Evolutionary conservation across 2,113 vertebrate genomes (phyloP).

Genomic region (Atlantisia rogersi): DNA sequence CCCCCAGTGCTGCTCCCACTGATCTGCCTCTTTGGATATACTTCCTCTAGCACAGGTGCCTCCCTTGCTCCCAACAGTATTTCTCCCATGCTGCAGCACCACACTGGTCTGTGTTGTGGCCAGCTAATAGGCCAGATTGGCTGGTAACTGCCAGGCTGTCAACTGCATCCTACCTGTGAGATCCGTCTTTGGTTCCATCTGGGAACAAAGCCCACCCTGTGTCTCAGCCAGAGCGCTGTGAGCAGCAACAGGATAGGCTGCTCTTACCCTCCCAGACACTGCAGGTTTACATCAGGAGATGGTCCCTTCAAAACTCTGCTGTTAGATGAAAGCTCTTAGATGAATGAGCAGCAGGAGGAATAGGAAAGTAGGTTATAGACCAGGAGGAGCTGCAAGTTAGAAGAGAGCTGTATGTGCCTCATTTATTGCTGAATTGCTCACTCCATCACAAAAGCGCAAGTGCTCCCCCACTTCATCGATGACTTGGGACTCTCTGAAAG

Average conservation of each 20-base stretch:
- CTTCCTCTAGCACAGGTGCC: neutral
- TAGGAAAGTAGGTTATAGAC: slow-evolving; percentile 63
- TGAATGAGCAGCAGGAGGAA: slow-evolving; percentile 55
- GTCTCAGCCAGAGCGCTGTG: neutral
- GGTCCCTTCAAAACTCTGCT: slow-evolving; percentile 24
- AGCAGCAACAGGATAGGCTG: neutral
- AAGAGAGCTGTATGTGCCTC: slow-evolving; percentile 23
- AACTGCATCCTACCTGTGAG: neutral
- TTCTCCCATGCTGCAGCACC: neutral
- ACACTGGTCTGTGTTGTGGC: neutral
- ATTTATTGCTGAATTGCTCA: slow-evolving; percentile 31
- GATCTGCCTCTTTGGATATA: neutral
- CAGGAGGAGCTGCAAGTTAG: slow-evolving; percentile 50
- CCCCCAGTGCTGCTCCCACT: neutral
- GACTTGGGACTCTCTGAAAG: slow-evolving; percentile 33
- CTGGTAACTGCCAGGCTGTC: neutral
- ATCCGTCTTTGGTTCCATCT: neutral
- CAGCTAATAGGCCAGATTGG: neutral
- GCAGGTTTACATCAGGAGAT: slow-evolving; percentile 17
- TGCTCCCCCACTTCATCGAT: neutral
- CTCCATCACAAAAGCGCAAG: slow-evolving; percentile 35
- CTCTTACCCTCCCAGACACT: neutral
- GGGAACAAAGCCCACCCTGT: neutral
- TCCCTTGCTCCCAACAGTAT: neutral
- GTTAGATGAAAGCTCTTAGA: slow-evolving; percentile 47